Conservation (phyloP, 2,888 invertebrate species). For the Phoronis australis region DNA sequence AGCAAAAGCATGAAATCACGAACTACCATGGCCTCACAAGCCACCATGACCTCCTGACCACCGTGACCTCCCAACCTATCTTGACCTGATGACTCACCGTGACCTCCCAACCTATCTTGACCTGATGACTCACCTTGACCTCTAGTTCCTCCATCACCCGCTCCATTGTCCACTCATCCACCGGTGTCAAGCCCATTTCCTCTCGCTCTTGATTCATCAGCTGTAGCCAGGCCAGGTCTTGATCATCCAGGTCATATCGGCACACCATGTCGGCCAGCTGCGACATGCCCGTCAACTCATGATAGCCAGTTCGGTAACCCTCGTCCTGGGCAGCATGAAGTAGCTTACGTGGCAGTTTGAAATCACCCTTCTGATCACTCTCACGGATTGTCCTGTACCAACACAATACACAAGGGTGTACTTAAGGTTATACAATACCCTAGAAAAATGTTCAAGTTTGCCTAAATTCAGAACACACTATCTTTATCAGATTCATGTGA, state of each 20-base stretch:
- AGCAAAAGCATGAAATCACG: no score
- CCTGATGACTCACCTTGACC: conserved; percentile 61
- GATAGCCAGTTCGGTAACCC: conserved; percentile 75
- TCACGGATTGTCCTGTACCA: conserved; percentile 24
- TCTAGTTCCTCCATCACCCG: conserved; percentile 88
- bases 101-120: neutral
- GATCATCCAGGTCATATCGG: conserved; percentile 90
- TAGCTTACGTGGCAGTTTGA: conserved; percentile 88
- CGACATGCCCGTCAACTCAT: conserved; percentile 79
- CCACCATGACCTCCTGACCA: no score
- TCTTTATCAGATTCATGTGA: no score
- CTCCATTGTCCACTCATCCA: conserved; percentile 84
- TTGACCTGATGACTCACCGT: no score
- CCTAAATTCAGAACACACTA: no score
- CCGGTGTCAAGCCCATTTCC: conserved; percentile 59
- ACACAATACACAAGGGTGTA: no score
- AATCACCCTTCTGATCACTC: no score
- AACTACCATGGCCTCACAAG: no score
- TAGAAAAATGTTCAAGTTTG: no score
- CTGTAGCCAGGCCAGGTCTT: conserved; percentile 84
- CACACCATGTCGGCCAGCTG: conserved; percentile 86
- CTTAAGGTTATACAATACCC: no score
- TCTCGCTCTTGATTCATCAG: conserved; percentile 83
- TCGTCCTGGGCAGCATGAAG: conserved; percentile 85
- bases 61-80: no score